Base-by-base conservation (phyloP, 2,888 invertebrate genomes). In the Athrips mouffetella region DNA sequence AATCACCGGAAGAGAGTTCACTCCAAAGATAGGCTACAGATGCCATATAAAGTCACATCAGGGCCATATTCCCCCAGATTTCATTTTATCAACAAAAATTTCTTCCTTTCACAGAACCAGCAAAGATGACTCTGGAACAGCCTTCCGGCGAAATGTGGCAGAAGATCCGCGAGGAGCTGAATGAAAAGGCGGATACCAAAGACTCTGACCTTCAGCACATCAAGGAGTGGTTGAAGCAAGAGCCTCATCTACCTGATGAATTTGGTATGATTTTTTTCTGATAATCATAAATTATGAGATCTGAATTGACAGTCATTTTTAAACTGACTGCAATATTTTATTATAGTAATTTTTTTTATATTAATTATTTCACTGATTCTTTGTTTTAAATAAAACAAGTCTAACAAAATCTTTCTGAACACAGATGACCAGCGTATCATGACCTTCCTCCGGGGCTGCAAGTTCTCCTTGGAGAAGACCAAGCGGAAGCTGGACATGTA, bases 401-500 rank as follows among this genome's bases (percentile, higher is more conserved):
- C 4, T 25, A 25, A 25, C 4, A 25, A 25, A 25, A 30, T 1
- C 20, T 29, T 21, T 42, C 8, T 39, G 10, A 53, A 51, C 47
- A 2, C 76, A 94, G 94, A 96, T 80, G 95, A 96, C 77, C 89
- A 91, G 61, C 91, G 94, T 50, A 84, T 96, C 57, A 91, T 94
- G 90, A 94, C 94, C 48, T 96, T 95, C 85, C 90, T 96, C 53
- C 91, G 96, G 10, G 95, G 95, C 20, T 94, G 94, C 84, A 96
- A 95, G 85, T 96, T 95, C 83, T 95, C 95, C 47, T 73, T 96
- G 73, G 96, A 96, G 80, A 94, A 94, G 82, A 92, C 94, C 75
- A 96, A 96, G 83, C 91, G 91, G 68, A 96, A 96, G 79, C 80
- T 96, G 68, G 96, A 96, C 77, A 94, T 95, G 94, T 96, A 95